These are phyloP conservation scores for Merodon equestris DNA, from an alignment of 2,888 invertebrate species.

Conservation along the genomic window DNA sequence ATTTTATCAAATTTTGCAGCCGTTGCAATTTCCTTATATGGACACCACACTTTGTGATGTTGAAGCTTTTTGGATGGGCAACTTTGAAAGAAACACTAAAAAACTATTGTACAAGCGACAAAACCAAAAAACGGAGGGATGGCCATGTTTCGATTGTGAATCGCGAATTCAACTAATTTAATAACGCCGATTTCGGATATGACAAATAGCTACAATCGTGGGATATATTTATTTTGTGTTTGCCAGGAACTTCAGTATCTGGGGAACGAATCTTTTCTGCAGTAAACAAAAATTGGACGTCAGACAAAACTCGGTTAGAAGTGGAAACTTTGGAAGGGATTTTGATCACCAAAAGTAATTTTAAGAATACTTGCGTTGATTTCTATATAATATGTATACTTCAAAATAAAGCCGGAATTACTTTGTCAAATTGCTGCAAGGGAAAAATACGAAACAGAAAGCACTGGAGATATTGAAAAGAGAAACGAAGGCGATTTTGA, in stretches of 20 bases:
- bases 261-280: no score
- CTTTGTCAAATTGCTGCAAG: not conserved
- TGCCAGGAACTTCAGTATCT: no score
- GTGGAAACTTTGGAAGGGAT: conserved; percentile 4
- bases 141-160: not conserved
- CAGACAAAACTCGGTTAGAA: conserved; percentile 2
- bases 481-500: no score
- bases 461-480: no score
- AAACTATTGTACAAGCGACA: not conserved
- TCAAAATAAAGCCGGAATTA: conserved; percentile 5
- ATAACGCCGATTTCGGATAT: conserved; percentile 4
- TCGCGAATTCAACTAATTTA: not conserved
- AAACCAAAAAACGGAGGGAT: not conserved
- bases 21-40: not conserved
- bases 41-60: no score
- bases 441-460: not conserved
- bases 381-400: not conserved
- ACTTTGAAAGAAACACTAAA: conserved; percentile 1
- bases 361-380: no score
- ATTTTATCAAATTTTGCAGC: conserved; percentile 1
- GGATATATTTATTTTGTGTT: no score
- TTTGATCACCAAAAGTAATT: no score
- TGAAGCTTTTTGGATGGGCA: no score
- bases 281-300: no score
- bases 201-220: no score